Percentiles rank a stretch among this genome's conserved stretches.
Conservation (phyloP, 2,888 invertebrate genomes). For the Ophion ventricosus region DNA sequence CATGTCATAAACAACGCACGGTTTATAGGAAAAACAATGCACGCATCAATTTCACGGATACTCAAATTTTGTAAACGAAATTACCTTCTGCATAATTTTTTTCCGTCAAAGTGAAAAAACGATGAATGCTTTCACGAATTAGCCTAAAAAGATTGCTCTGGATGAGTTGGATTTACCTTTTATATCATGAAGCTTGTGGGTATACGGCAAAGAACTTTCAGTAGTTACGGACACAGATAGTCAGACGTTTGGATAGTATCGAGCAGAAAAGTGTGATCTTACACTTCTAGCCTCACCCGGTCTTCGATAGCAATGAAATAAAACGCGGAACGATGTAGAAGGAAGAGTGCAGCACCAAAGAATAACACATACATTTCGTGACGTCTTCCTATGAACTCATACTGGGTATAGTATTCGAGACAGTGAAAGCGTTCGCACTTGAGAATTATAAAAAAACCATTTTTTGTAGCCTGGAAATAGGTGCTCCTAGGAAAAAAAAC, state of each 20-base stretch:
- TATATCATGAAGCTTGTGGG: not conserved
- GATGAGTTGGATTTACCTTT: not conserved
- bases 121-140: not conserved
- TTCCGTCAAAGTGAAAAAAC: not conserved
- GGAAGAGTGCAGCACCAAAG: not conserved
- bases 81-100: not conserved
- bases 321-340: slow-evolving; percentile 23
- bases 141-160: not conserved
- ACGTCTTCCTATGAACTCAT: not conserved
- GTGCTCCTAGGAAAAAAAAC: not conserved
- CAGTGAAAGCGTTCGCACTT: slow-evolving; percentile 25
- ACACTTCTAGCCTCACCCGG: not conserved
- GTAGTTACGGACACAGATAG: slow-evolving; percentile 36
- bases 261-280: slow-evolving; percentile 26
- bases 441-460: slow-evolving; percentile 29
- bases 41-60: not conserved
- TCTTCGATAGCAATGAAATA: slow-evolving; percentile 36
- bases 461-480: not conserved
- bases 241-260: slow-evolving; percentile 25
- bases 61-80: not conserved
- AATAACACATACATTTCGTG: not conserved
- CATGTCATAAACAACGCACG: no score
- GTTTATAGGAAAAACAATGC: no score
- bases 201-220: not conserved
- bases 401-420: not conserved